These are phyloP conservation scores for Aleiodes alternator DNA, from an alignment of 2,888 invertebrate species.

Conservation along the genomic window DNA sequence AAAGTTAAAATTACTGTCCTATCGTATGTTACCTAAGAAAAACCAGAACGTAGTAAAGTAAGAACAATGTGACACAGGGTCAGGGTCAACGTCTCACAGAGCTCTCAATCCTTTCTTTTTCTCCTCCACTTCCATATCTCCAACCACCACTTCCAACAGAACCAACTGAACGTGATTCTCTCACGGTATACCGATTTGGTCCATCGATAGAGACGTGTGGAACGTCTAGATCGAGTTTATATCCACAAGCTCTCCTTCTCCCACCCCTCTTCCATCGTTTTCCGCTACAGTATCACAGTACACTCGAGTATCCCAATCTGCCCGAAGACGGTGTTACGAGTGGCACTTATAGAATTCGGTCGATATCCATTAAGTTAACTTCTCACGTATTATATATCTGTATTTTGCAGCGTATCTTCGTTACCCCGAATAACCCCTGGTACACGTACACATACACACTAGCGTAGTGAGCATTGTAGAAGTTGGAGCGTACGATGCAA, in stretches of 20 bases:
- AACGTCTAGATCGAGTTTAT: constrained; percentile 3
- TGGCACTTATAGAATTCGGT: constrained; percentile 38
- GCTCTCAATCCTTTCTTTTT: background rate
- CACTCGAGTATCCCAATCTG: constrained; percentile 28
- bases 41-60: constrained; percentile 19
- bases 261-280: background rate
- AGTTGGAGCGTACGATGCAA: constrained; percentile 40
- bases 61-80: constrained; percentile 31
- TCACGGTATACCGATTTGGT: constrained; percentile 15
- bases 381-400: constrained; percentile 26
- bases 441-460: constrained; percentile 5
- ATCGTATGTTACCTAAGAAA: background rate
- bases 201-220: constrained; percentile 25
- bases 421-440: background rate
- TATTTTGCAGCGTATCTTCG: constrained; percentile 20
- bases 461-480: background rate
- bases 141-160: background rate
- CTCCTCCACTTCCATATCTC: background rate
- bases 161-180: constrained; percentile 22
- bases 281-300: constrained; percentile 16
- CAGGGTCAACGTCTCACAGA: constrained; percentile 30
- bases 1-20: background rate
- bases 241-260: background rate
- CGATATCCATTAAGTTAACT: constrained; percentile 41
- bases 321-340: constrained; percentile 30